phyloP scores from a whole-genome alignment of 2,113 vertebrate species.

The Pelecanoides urinatrix region DNA sequence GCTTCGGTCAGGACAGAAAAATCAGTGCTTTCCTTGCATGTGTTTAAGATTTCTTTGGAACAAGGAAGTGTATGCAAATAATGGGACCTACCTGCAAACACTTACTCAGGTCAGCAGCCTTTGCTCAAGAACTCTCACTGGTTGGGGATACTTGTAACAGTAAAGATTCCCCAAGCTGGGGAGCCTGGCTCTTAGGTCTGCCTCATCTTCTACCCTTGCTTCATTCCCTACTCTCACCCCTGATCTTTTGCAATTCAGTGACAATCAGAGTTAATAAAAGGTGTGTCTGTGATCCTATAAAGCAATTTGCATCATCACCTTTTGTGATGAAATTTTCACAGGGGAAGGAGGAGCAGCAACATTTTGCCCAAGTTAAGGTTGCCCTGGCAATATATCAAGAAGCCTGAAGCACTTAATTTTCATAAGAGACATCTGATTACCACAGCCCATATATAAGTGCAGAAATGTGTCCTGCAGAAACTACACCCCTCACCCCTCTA shows the following conservation, averaged over 20 bases:
- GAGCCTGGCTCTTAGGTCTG: not conserved
- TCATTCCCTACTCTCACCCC: not conserved
- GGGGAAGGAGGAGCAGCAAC: not conserved
- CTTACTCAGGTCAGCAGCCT: not conserved
- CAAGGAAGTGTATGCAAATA: not conserved
- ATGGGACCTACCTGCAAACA: not conserved
- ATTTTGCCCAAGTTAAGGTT: conserved; percentile 32
- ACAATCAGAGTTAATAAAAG: conserved; percentile 52
- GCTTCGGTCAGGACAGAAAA: conserved; percentile 2
- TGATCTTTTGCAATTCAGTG: conserved; percentile 35
- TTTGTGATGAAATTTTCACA: conserved; percentile 48
- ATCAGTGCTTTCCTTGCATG: not conserved
- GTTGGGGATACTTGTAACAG: not conserved
- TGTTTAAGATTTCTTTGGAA: not conserved
- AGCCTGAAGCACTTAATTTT: conserved; percentile 33
- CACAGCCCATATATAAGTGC: not conserved
- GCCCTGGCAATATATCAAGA: not conserved
- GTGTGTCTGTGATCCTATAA: conserved; percentile 34
- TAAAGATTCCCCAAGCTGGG: not conserved
- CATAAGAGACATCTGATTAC: not conserved
- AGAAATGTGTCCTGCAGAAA: conserved; percentile 31
- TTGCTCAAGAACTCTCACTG: not conserved
- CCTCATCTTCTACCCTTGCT: not conserved
- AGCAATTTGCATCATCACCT: conserved; percentile 45
- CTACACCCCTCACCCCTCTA: not conserved